Conservation (phyloP, 2,888 invertebrate genomes). For the Pyrgus malvae region DNA sequence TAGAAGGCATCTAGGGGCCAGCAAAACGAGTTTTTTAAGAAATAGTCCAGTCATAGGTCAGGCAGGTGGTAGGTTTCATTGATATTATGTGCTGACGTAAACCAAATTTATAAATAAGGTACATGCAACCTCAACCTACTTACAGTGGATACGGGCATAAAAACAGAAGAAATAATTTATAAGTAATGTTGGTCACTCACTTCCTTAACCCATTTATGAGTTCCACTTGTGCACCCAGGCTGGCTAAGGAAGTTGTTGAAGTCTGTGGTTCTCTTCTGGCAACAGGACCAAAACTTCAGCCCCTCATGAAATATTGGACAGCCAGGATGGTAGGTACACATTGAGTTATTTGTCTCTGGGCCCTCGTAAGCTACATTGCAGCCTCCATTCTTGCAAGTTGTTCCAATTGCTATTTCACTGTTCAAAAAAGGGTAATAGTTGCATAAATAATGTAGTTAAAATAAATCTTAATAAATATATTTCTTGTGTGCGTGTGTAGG, state of each 20-base stretch:
- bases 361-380: constrained; percentile 88
- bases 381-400: constrained; percentile 92
- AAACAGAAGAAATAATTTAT: too few relatives aligned
- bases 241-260: constrained; percentile 96
- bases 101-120: too few relatives aligned
- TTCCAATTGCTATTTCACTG: constrained; percentile 83
- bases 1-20: too few relatives aligned
- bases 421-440: not conserved
- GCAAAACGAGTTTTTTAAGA: too few relatives aligned
- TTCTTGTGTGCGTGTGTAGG: too few relatives aligned
- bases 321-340: constrained; percentile 93
- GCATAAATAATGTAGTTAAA: too few relatives aligned
- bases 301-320: constrained; percentile 97
- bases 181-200: constrained; percentile 50
- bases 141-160: too few relatives aligned
- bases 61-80: too few relatives aligned
- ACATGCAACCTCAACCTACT: too few relatives aligned
- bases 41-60: too few relatives aligned
- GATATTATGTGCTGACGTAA: too few relatives aligned
- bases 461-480: too few relatives aligned
- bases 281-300: constrained; percentile 98
- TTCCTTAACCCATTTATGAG: constrained; percentile 93
- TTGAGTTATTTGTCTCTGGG: constrained; percentile 80
- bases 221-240: constrained; percentile 92
- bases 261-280: constrained; percentile 95